phyloP scores from a whole-genome alignment of 2,113 vertebrate genomes.

The Mobula birostris region DNA sequence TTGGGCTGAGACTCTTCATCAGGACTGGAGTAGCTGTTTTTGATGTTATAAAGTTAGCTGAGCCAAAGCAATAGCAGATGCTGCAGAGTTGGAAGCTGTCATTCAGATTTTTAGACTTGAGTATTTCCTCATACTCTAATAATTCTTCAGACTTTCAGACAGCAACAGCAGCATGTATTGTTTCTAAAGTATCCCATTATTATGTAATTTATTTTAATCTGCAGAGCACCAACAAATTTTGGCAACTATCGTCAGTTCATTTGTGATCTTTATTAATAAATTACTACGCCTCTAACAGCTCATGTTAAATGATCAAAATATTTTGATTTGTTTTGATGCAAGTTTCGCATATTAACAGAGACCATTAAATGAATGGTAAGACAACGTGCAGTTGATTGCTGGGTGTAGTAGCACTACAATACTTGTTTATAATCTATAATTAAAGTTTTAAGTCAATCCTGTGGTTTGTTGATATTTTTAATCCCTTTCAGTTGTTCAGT shows the following conservation, averaged over 20 bases:
- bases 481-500: no score
- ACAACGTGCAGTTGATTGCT: background rate
- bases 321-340: background rate
- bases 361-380: background rate
- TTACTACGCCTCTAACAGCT: background rate
- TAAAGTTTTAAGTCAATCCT: background rate
- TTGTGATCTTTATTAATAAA: background rate
- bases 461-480: no score
- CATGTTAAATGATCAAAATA: background rate
- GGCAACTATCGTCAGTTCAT: background rate
- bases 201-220: background rate
- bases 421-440: background rate
- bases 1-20: no score
- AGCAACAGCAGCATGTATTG: background rate
- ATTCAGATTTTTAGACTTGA: background rate
- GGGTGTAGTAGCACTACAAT: background rate
- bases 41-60: background rate
- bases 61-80: background rate
- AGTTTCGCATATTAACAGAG: background rate
- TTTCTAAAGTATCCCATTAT: background rate
- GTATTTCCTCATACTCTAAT: background rate
- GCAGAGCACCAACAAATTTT: background rate
- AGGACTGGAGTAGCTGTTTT: background rate
- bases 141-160: background rate
- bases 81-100: background rate